Conservation (phyloP, 2,113 vertebrate genomes). For the Chamaea fasciata region DNA sequence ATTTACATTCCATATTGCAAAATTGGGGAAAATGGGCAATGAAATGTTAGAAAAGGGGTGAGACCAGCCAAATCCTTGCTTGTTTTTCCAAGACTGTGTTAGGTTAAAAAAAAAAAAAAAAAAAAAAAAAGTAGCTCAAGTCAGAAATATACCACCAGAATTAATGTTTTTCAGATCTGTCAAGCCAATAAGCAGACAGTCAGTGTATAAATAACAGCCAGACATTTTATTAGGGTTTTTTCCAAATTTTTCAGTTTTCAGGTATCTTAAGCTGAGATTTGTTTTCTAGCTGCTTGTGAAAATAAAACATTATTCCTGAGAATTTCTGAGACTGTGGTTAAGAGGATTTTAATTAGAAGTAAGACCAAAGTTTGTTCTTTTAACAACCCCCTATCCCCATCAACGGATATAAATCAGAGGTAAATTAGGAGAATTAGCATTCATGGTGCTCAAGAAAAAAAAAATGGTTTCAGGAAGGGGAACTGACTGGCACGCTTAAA, state of each 20-base stretch:
- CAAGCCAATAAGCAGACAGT: conserved; percentile 48
- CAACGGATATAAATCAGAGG: background rate
- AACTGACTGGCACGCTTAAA: conserved; percentile 11
- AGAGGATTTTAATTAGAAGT: background rate
- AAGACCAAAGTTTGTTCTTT: background rate
- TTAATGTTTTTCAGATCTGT: conserved; percentile 35
- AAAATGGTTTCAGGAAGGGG: background rate
- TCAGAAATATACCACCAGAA: conserved; percentile 61
- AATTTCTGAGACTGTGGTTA: background rate
- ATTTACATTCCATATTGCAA: conserved; percentile 71
- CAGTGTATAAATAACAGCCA: conserved; percentile 51
- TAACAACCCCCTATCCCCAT: background rate
- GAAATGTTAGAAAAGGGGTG: conserved; percentile 41
- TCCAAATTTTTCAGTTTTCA: conserved; percentile 35
- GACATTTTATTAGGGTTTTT: conserved; percentile 45
- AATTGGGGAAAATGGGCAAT: conserved; percentile 59
- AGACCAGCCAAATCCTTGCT: conserved; percentile 54
- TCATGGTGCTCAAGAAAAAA: conserved; percentile 1
- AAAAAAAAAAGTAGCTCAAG: conserved; percentile 13
- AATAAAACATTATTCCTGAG: background rate
- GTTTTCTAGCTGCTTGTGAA: background rate
- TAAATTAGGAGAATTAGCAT: background rate
- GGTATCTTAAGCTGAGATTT: background rate
- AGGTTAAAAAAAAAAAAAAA: background rate
- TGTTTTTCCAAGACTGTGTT: conserved; percentile 63